A percentile compares a stretch with the other conserved stretches of the same genome.
These are phyloP conservation scores for Sinelater perroti DNA, from an alignment of 2,888 invertebrate species.

Conservation along the genomic window DNA sequence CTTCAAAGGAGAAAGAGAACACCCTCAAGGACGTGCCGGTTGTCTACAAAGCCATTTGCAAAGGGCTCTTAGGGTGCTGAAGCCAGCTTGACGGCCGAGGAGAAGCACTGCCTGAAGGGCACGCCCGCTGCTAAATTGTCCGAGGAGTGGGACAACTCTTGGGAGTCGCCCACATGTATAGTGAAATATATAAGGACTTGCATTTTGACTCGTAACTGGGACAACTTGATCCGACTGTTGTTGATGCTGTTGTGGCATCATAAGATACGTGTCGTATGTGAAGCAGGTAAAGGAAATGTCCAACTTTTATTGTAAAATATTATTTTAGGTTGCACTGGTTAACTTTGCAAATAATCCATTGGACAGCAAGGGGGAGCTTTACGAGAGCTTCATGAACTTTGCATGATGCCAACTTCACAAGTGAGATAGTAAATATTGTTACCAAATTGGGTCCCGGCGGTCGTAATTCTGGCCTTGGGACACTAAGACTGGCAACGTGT, in stretches of 20 bases:
- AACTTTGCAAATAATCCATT: slow-evolving; percentile 31
- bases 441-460: no score
- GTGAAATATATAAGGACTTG: slow-evolving; percentile 30
- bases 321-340: slow-evolving; percentile 27
- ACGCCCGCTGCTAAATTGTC: no score
- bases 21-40: background rate
- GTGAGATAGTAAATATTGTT: no score
- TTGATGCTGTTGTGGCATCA: slow-evolving; percentile 26
- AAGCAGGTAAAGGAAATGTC: no score
- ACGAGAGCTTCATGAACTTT: slow-evolving; percentile 22
- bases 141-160: slow-evolving; percentile 14
- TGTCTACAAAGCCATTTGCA: background rate
- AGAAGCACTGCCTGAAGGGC: background rate
- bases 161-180: slow-evolving; percentile 32
- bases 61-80: background rate
- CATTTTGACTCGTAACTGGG: slow-evolving; percentile 36
- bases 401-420: no score
- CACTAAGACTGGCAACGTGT: no score
- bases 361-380: slow-evolving; percentile 12
- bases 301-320: no score
- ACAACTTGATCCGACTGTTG: slow-evolving; percentile 31
- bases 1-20: background rate
- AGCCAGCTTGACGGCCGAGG: background rate
- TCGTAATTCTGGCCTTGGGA: no score
- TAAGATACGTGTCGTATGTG: no score